Evolutionary conservation across 2,888 invertebrate genomes (phyloP), one percentile per base, ranked within the genome.

Genomic region (Amitus sp.): DNA sequence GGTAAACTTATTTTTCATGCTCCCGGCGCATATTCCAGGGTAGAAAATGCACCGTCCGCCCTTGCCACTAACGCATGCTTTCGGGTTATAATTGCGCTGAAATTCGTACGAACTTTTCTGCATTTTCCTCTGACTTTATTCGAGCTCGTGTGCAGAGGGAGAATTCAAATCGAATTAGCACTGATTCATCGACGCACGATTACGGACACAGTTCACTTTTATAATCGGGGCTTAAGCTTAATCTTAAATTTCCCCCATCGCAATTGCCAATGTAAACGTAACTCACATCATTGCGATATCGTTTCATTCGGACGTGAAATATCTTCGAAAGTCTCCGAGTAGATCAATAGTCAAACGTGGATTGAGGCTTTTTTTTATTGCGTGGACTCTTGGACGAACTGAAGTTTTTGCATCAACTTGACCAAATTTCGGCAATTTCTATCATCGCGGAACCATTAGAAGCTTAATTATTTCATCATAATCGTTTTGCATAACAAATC

Each of bases 211-310:
- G 59, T 59, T 63, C 52, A 52, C 48, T 63, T 63, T 63, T 59
- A 63, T 37, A 48, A 47, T 52, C 47, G 30, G 50, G 58, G 52
- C 59, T 59, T 56, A 48, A 58, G 58, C n/a, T n/a, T n/a, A n/a
- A 52, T 52, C 59, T 46, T 53, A 48, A 56, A 60, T 64, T 64
- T 56, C 28, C 47, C 33, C 56, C 52, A 59, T 56, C 60, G 59
- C 59, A 52, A 64, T 64, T 64, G 59, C 63, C 60, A 64, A 64
- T 64, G 63, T 55, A 64, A 64, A 64, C 63, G 42, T 59, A 56
- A 55, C 49, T 46, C 59, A 52, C 48, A 63, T 63, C 55, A 48
- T 37, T 15, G 9, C 7, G 37, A 15, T 15, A 37, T 9, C 13
- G 37, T 12, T 12, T 13, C 37, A 15, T n/a, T n/a, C n/a, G n/a